Percentiles rank a stretch among this genome's conserved stretches.
Evolutionary conservation across 2,888 invertebrate genomes (phyloP).

Genomic region (Linyphia triangularis): DNA sequence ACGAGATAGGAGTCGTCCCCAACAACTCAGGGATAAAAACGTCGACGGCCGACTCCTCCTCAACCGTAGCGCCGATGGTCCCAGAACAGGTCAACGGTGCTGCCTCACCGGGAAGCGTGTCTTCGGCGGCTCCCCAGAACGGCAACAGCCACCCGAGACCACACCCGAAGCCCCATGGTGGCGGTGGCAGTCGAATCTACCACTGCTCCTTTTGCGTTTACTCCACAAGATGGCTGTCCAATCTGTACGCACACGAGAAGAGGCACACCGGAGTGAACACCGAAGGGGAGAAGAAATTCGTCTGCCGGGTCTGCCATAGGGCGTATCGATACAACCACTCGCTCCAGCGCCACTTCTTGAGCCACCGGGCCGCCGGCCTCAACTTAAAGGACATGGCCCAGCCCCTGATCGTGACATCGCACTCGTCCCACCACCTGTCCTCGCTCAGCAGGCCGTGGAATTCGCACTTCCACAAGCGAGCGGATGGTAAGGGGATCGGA

Average conservation of each 20-base stretch:
- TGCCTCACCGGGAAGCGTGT: slow-evolving; percentile 40
- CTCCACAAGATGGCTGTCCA: slow-evolving; percentile 92
- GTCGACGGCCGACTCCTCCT: slow-evolving; percentile 65
- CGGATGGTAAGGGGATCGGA: slow-evolving; percentile 17
- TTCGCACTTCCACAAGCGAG: slow-evolving; percentile 46
- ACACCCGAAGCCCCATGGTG: slow-evolving; percentile 78
- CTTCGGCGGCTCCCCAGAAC: slow-evolving; percentile 28
- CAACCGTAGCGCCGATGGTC: slow-evolving; percentile 40
- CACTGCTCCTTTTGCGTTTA: slow-evolving; percentile 94
- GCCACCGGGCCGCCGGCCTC: slow-evolving; percentile 77
- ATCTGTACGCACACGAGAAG: slow-evolving; percentile 94
- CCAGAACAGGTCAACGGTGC: slow-evolving; percentile 71
- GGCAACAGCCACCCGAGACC: slow-evolving; percentile 42
- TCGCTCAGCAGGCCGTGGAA: slow-evolving; percentile 65
- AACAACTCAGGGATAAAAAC: slow-evolving; percentile 76
- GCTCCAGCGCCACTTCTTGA: slow-evolving; percentile 78
- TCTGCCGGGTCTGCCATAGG: slow-evolving; percentile 79
- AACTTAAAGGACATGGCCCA: slow-evolving; percentile 64
- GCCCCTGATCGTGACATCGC: slow-evolving; percentile 75
- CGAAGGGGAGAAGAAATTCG: slow-evolving; percentile 77
- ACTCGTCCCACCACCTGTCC: slow-evolving; percentile 44
- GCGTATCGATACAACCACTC: slow-evolving; percentile 79
- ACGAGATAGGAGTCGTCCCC: slow-evolving; percentile 75
- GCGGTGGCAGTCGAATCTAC: slow-evolving; percentile 84
- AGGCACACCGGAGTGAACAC: slow-evolving; percentile 84